These are phyloP conservation scores for Copidosoma floridanum DNA, from an alignment of 1,140 invertebrate genomes.

Conservation along the genomic window DNA sequence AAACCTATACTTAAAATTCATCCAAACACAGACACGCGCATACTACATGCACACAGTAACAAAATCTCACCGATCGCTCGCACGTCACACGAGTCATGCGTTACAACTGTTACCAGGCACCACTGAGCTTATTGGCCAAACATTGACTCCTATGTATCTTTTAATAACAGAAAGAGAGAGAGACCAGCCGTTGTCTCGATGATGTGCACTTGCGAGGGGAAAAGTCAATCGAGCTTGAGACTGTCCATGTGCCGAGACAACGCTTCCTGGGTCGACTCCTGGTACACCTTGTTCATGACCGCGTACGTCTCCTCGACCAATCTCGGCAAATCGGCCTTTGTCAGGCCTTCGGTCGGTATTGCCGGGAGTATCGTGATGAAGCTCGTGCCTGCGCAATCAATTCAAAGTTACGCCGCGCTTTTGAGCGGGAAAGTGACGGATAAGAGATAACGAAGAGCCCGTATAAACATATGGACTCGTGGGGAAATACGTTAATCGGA, in stretches of 20 bases:
- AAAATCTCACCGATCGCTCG: too few species aligned
- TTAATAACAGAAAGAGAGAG: not conserved
- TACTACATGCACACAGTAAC: too few species aligned
- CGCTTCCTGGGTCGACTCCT: conserved; percentile 59
- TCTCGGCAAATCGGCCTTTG: conserved; percentile 63
- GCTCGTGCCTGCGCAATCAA: conserved; percentile 66
- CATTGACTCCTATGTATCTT: not conserved
- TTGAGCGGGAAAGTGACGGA: too few species aligned
- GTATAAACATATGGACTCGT: too few species aligned
- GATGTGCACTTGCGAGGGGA: not conserved
- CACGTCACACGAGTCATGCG: too few species aligned
- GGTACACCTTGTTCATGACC: conserved; percentile 65
- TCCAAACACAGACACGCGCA: too few species aligned
- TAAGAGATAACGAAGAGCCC: too few species aligned
- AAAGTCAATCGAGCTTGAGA: conserved; percentile 33
- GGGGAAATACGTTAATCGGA: too few species aligned
- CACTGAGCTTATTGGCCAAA: not conserved
- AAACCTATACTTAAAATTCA: too few species aligned
- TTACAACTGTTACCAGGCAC: too few species aligned
- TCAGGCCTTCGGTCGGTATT: conserved; percentile 64
- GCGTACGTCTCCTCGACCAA: conserved; percentile 66
- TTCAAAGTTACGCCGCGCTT: too few species aligned
- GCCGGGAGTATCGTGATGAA: conserved; percentile 71
- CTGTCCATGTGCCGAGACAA: conserved; percentile 35
- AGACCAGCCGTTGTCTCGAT: not conserved